These are phyloP conservation scores for Germaria angustata DNA, from an alignment of 2,888 invertebrate genomes.

Conservation along the genomic window DNA sequence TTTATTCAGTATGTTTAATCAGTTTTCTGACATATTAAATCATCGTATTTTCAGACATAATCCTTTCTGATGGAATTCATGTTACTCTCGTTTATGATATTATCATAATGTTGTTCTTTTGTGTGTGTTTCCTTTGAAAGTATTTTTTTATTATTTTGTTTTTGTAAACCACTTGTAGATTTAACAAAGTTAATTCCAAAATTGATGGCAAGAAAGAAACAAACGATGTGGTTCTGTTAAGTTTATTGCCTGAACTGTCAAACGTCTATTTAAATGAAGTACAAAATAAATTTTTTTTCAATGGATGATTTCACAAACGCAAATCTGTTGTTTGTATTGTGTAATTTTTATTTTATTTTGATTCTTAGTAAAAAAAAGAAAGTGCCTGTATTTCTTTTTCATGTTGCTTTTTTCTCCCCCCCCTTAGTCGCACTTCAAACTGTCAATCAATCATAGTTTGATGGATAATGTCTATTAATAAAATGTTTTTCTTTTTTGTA, in stretches of 20 bases:
- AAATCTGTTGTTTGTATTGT: not conserved
- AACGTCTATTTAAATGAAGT: conserved; percentile 39
- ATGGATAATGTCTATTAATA: conserved; percentile 51
- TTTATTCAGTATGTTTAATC: not conserved
- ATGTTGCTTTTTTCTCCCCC: not conserved
- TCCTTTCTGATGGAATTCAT: conserved; percentile 49
- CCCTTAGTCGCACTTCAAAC: conserved; percentile 35
- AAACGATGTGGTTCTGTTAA: conserved; percentile 27
- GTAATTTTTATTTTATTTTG: not conserved
- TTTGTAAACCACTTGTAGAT: conserved; percentile 12
- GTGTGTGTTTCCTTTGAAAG: not conserved
- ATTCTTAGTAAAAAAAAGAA: conserved; percentile 13
- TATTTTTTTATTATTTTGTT: not conserved
- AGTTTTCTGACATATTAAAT: conserved; percentile 19
- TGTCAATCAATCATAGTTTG: conserved; percentile 66
- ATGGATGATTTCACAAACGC: conserved; percentile 15
- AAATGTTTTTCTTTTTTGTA: conserved; percentile 13
- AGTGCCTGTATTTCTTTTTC: conserved; percentile 43
- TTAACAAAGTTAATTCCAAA: conserved; percentile 51
- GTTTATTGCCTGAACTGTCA: conserved; percentile 60
- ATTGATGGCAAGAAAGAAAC: not conserved
- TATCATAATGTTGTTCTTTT: too few species aligned
- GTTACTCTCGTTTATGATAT: conserved; percentile 19
- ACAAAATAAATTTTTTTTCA: not conserved
- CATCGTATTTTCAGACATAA: conserved; percentile 37